A percentile compares a stretch with the other conserved stretches of the same genome.
Evolutionary conservation across 2,797 vertebrate genomes (phyloP).

Genomic region (Coregonus suidteri): DNA sequence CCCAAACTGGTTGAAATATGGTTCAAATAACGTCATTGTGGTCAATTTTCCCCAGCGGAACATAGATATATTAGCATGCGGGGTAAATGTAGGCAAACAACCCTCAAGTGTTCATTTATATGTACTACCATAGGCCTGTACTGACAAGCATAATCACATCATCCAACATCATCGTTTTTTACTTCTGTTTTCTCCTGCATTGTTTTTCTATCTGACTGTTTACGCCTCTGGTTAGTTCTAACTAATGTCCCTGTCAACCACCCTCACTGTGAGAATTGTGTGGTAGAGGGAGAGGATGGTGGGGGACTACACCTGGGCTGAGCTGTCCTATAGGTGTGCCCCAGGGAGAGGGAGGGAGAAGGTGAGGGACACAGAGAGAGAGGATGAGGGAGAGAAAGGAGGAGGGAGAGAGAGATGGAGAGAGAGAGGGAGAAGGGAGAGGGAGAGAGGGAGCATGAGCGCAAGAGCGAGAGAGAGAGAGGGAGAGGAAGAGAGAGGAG

Average conservation of each 20-base stretch:
- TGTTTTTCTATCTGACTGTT: conserved; percentile 13
- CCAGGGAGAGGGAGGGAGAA: too few species aligned
- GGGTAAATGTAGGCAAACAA: not conserved
- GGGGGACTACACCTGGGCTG: too few species aligned
- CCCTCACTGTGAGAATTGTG: not conserved
- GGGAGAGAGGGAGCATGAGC: not conserved
- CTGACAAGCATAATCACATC: too few species aligned
- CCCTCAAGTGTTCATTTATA: too few species aligned
- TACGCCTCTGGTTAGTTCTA: conserved; percentile 20
- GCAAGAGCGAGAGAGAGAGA: not conserved
- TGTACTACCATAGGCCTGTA: too few species aligned
- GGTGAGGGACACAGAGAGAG: too few species aligned
- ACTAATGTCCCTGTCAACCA: not conserved
- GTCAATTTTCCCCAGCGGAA: not conserved
- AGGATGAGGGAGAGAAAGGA: too few species aligned
- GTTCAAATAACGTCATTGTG: not conserved
- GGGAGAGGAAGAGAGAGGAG: not conserved
- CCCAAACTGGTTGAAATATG: not conserved
- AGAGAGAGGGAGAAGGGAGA: not conserved
- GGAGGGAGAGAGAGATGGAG: too few species aligned
- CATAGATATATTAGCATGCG: not conserved
- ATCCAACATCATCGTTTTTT: too few species aligned
- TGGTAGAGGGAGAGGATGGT: too few species aligned
- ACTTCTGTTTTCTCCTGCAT: too few species aligned
- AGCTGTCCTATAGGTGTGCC: too few species aligned